Conservation (phyloP, 1,140 invertebrate genomes). For the Papilio glaucus region DNA sequence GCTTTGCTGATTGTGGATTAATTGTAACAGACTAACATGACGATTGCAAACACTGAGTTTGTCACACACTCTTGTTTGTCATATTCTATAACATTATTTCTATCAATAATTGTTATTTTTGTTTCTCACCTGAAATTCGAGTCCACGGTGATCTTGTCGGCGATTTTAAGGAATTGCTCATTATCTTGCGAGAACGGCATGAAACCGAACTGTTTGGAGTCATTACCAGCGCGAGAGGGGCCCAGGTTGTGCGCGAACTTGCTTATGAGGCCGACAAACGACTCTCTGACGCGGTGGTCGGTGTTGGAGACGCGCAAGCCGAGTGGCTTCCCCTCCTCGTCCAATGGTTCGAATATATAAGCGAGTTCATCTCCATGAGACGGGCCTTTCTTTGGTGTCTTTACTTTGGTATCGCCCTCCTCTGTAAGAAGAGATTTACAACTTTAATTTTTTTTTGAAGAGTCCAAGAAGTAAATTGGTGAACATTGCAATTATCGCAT, state of each 20-base stretch:
- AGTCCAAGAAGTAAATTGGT: no score
- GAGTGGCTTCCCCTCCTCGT: conserved; percentile 84
- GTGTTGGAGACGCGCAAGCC: conserved; percentile 64
- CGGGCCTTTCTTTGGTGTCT: conserved; percentile 70
- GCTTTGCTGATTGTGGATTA: no score
- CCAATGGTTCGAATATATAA: conserved; percentile 87
- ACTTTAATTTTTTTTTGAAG: no score
- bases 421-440: conserved; percentile 43
- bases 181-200: conserved; percentile 52
- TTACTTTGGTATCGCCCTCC: conserved; percentile 40
- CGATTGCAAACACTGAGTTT: no score
- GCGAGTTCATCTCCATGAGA: conserved; percentile 88
- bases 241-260: conserved; percentile 85
- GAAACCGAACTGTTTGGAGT: conserved; percentile 48
- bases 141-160: conserved; percentile 58
- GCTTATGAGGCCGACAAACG: conserved; percentile 86
- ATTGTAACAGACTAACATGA: no score
- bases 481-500: no score
- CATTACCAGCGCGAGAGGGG: conserved; percentile 42
- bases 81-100: no score
- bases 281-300: conserved; percentile 85
- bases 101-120: no score
- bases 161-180: conserved; percentile 70
- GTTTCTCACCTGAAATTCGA: conserved; percentile 70
- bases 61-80: no score